These are phyloP conservation scores for Neomorphus geoffroyi DNA, from an alignment of 2,797 vertebrate genomes.

Conservation along the genomic window DNA sequence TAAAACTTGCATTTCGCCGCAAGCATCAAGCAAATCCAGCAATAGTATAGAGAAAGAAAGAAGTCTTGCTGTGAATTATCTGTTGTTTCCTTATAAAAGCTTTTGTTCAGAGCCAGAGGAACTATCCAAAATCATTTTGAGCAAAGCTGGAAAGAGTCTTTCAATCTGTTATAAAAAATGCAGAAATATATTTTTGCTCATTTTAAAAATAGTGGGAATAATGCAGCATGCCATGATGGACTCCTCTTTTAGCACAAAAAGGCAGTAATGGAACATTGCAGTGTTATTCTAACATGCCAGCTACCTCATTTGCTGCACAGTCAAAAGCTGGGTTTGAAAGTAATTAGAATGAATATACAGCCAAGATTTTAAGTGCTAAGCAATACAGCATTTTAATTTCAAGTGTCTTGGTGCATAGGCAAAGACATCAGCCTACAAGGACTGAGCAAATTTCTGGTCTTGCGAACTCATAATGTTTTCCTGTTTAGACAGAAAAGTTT, in stretches of 20 bases:
- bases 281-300: constrained; percentile 14
- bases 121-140: background rate
- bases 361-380: constrained; percentile 51
- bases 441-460: background rate
- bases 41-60: background rate
- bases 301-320: constrained; percentile 39
- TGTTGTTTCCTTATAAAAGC: background rate
- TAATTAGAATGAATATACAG: constrained; percentile 47
- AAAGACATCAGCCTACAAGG: background rate
- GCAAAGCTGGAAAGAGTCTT: background rate
- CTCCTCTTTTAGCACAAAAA: constrained; percentile 23
- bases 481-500: background rate
- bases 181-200: constrained; percentile 7
- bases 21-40: background rate
- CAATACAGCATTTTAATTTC: constrained; percentile 7
- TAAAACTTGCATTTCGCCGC: background rate
- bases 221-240: background rate
- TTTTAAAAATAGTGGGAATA: constrained; percentile 27
- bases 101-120: background rate
- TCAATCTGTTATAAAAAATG: background rate
- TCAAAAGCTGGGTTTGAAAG: constrained; percentile 45
- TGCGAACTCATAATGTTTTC: background rate
- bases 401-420: background rate
- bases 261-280: constrained; percentile 9
- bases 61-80: background rate